Conservation (phyloP, 2,113 vertebrate species). For the Strix uralensis region DNA sequence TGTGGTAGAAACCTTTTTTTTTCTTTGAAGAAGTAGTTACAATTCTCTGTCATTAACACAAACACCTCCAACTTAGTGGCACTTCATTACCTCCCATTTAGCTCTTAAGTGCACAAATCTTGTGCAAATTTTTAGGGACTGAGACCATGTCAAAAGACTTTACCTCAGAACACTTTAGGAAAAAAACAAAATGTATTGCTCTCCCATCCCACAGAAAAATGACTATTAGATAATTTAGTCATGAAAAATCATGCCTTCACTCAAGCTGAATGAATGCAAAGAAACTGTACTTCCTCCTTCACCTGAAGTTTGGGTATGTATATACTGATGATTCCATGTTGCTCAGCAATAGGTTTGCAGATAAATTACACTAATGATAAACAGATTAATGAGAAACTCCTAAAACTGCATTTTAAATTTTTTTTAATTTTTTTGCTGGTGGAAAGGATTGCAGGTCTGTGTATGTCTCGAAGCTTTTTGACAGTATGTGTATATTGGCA, state of each 20-base stretch:
- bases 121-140: not conserved
- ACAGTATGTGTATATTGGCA: rapidly evolving
- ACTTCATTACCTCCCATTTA: not conserved
- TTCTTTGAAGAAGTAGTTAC: not conserved
- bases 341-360: not conserved
- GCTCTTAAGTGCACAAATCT: not conserved
- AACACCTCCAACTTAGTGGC: not conserved
- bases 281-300: not conserved
- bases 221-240: not conserved
- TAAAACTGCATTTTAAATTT: not conserved
- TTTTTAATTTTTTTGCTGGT: not conserved
- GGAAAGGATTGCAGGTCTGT: not conserved
- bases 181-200: not conserved
- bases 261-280: not conserved
- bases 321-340: not conserved
- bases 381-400: not conserved
- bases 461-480: not conserved
- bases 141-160: not conserved
- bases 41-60: not conserved
- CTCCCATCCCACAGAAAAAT: not conserved
- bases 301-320: not conserved
- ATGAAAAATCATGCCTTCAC: not conserved
- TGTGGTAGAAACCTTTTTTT: not conserved
- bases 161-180: not conserved
- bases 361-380: not conserved